phyloP scores from a whole-genome alignment of 2,797 vertebrate species.

The Xerus rutilus region DNA sequence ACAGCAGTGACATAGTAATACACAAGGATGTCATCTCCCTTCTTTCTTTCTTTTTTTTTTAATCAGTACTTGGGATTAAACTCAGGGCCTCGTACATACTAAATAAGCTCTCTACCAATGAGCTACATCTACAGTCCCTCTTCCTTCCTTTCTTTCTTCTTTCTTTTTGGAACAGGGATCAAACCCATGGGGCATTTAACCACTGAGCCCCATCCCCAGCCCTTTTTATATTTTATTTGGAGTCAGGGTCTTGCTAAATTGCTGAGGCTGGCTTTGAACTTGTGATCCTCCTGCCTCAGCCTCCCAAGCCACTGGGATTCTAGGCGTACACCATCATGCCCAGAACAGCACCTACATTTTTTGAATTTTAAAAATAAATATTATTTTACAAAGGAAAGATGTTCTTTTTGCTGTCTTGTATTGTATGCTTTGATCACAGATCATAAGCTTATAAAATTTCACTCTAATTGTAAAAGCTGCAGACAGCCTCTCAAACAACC shows the following conservation, averaged over 20 bases:
- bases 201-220: too few species aligned
- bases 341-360: neutral
- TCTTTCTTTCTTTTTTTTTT: neutral
- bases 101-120: too few species aligned
- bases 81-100: too few species aligned
- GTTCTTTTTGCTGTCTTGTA: neutral
- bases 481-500: neutral
- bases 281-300: neutral
- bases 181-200: too few species aligned
- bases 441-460: neutral
- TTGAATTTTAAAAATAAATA: neutral
- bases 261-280: neutral
- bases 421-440: neutral
- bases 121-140: neutral
- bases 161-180: too few species aligned
- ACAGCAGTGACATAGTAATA: neutral
- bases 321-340: neutral
- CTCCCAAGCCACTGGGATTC: neutral
- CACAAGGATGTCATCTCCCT: neutral
- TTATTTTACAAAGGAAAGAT: neutral
- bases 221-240: neutral
- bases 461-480: neutral
- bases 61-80: too few species aligned
- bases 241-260: neutral
- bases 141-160: too few species aligned